phyloP scores from a whole-genome alignment of 2,797 vertebrate species.

The Oophaga sylvatica region DNA sequence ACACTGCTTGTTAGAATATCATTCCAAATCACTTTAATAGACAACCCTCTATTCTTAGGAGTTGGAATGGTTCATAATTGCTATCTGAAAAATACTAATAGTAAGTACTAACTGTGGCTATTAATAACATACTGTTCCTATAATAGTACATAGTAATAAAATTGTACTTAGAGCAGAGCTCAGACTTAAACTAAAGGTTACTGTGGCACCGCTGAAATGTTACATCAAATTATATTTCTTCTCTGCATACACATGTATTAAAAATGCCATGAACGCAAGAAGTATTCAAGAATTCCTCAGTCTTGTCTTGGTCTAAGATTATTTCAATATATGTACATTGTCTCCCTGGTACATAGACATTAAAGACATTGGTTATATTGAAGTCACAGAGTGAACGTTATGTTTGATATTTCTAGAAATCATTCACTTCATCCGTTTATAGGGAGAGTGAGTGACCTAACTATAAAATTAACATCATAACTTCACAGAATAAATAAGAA shows the following conservation, averaged over 20 bases:
- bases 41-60: constrained; percentile 6
- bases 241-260: neutral
- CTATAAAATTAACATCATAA: neutral
- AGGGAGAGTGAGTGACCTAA: neutral
- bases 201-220: neutral
- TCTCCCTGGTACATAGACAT: neutral
- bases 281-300: neutral
- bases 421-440: neutral
- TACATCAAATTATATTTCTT: neutral
- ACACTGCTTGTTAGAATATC: constrained; percentile 16
- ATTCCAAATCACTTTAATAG: constrained; percentile 18
- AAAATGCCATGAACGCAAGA: neutral
- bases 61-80: neutral
- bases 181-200: neutral
- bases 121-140: neutral
- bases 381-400: neutral
- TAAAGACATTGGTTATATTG: neutral
- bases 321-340: neutral
- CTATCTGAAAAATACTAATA: neutral
- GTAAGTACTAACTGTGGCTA: neutral
- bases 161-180: neutral
- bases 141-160: neutral
- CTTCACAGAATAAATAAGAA: neutral
- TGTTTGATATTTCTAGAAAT: neutral
- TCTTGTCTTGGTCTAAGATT: neutral